phyloP scores from a whole-genome alignment of 2,113 vertebrate species.

The Neomonachus schauinslandi region DNA sequence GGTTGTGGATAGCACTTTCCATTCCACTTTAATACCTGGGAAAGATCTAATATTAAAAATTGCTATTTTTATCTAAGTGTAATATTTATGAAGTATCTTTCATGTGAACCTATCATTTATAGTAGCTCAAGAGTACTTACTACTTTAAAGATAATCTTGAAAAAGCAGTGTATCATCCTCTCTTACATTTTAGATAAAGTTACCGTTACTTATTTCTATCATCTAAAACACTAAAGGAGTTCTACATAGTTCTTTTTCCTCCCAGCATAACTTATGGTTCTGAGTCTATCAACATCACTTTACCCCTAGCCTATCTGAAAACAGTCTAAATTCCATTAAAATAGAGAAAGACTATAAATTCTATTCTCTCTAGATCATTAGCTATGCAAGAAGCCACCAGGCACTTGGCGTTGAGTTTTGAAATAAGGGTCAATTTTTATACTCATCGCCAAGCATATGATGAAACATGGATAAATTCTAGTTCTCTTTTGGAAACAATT shows the following conservation, averaged over 20 bases:
- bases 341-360: not conserved
- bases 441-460: not conserved
- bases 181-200: not conserved
- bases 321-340: not conserved
- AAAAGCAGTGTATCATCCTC: not conserved
- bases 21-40: not conserved
- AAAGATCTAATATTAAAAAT: conserved; percentile 20
- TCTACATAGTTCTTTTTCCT: not conserved
- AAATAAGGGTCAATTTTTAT: conserved; percentile 13
- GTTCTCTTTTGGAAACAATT: conserved; percentile 36
- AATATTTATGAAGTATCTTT: conserved; percentile 24
- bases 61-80: not conserved
- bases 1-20: not conserved
- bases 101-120: not conserved
- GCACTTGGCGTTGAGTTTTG: not conserved
- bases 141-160: not conserved
- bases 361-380: not conserved
- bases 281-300: conserved; percentile 15
- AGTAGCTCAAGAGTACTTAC: conserved; percentile 12
- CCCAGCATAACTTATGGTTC: not conserved
- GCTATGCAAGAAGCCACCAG: not conserved
- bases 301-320: not conserved
- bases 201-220: not conserved
- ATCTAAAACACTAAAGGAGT: not conserved
- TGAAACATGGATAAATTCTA: not conserved